Conservation (phyloP, 1,140 invertebrate species). For the Danaus melanippus region DNA sequence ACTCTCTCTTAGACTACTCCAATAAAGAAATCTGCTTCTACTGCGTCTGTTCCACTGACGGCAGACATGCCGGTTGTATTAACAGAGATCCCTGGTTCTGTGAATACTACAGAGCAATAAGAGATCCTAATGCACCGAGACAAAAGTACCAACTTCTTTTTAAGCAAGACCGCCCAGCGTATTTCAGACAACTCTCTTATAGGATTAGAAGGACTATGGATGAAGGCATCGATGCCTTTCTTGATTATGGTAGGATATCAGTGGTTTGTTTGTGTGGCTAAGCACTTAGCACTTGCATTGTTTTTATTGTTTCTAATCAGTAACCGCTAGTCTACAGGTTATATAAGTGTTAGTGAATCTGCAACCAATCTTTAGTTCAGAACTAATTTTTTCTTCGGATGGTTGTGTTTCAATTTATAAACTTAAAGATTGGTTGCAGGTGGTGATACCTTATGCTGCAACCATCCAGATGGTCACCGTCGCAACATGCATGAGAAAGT, state of each 20-base stretch:
- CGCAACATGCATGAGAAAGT: constrained; percentile 46
- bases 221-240: constrained; percentile 36
- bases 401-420: constrained; percentile 21
- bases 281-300: neutral
- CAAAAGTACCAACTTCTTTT: constrained; percentile 36
- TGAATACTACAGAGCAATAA: constrained; percentile 38
- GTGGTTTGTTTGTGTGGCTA: constrained; percentile 1
- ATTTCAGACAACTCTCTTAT: constrained; percentile 47
- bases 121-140: constrained; percentile 22
- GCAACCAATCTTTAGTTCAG: constrained; percentile 41
- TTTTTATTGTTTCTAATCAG: neutral
- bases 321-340: neutral
- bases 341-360: constrained; percentile 12
- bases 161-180: constrained; percentile 45
- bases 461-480: constrained; percentile 51
- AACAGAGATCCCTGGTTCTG: constrained; percentile 39
- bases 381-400: constrained; percentile 1
- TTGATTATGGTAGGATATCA: constrained; percentile 42
- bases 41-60: constrained; percentile 44
- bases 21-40: constrained; percentile 38
- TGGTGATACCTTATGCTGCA: constrained; percentile 61
- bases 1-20: constrained; percentile 37
- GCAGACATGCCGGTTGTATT: constrained; percentile 32
- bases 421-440: constrained; percentile 60
- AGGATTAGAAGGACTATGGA: constrained; percentile 56